Base-by-base conservation (phyloP, 2,888 invertebrate genomes). In the Tanytarsus gracilentus region DNA sequence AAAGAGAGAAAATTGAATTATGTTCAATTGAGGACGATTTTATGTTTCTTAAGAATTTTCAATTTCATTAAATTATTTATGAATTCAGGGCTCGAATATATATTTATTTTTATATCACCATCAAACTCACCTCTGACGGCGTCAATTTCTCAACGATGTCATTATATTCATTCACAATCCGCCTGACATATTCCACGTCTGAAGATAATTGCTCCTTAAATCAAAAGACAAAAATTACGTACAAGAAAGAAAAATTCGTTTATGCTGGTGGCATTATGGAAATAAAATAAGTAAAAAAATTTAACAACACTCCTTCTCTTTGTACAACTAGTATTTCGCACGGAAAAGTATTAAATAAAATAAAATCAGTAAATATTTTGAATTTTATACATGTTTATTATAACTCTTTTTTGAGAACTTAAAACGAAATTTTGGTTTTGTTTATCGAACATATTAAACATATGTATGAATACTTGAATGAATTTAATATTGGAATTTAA, bases 161-260 rank as follows among this genome's bases (percentile, higher is more conserved):
- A 68, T 87, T 88, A 69, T 88, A 90, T 55, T 78, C 77, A 0
- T 70, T 68, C 29, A 87, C 77, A 66, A 87, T 80, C 1, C 70
- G 72, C 1, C 75, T 70, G 0, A 85, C 77, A 0, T 78, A 75
- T 68, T 85, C 82, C 7, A 81, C 77, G 66, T 88, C 85, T 62
- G 77, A 78, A 65, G 82, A 81, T 0, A 88, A 68, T 2, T 81
- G 76, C 29, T 80, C 72, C 62, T 61, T 55, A 62, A 58, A 58
- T 58, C 58, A 58, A 58, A 33, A 40, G 16, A 40, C 8, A 40
- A 6, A n/a, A 40, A 40, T 11, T 11, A n/a, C n/a, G n/a, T n/a
- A n/a, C n/a, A n/a, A n/a, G n/a, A n/a, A n/a, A n/a, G n/a, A n/a
- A n/a, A n/a, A n/a, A n/a, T n/a, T n/a, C n/a, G n/a, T n/a, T n/a